These are phyloP conservation scores for Sialis fuliginosa DNA, from an alignment of 2,888 invertebrate species.

Conservation along the genomic window DNA sequence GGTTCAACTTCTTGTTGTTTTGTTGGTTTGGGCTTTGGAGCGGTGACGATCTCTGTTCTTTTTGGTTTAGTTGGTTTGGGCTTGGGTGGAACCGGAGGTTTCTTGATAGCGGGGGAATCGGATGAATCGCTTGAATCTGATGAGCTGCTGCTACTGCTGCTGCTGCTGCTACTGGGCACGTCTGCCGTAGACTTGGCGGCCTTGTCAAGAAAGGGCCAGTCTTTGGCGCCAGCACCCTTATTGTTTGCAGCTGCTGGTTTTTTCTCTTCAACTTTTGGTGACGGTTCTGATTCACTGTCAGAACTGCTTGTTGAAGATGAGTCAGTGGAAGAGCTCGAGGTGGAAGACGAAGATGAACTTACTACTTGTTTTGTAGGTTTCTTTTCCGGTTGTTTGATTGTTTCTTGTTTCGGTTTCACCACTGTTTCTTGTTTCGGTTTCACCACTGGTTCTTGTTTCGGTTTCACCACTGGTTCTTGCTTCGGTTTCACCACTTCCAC, in stretches of 20 bases:
- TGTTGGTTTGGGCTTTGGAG: slow-evolving; percentile 6
- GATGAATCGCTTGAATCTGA: slow-evolving; percentile 22
- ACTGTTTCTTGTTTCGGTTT: slow-evolving; percentile 9
- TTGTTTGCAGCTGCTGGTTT: slow-evolving; percentile 16
- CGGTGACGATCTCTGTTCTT: slow-evolving; percentile 10
- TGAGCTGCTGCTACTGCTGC: slow-evolving; percentile 36
- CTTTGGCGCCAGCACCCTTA: slow-evolving; percentile 31
- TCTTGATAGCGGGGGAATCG: slow-evolving; percentile 14
- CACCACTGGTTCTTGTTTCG: slow-evolving; percentile 9
- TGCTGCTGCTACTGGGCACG: slow-evolving; percentile 39
- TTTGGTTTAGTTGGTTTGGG: slow-evolving; percentile 13
- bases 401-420: slow-evolving; percentile 5
- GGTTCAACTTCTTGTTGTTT: slow-evolving; percentile 11
- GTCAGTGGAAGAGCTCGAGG: slow-evolving; percentile 27
- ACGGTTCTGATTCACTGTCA: slow-evolving; percentile 35
- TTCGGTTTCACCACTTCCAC: slow-evolving; percentile 20
- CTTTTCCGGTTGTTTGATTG: not conserved
- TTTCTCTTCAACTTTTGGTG: slow-evolving; percentile 10
- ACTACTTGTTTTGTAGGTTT: slow-evolving; percentile 10
- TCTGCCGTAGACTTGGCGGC: slow-evolving; percentile 49
- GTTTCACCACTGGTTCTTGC: slow-evolving; percentile 15
- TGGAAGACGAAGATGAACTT: slow-evolving; percentile 24
- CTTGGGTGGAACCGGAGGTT: slow-evolving; percentile 12
- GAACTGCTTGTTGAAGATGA: slow-evolving; percentile 32
- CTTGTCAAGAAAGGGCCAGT: slow-evolving; percentile 69